Evolutionary conservation across 2,888 invertebrate genomes (phyloP), one percentile per base, ranked within the genome.

Genomic region (Sabatieria punctata): DNA sequence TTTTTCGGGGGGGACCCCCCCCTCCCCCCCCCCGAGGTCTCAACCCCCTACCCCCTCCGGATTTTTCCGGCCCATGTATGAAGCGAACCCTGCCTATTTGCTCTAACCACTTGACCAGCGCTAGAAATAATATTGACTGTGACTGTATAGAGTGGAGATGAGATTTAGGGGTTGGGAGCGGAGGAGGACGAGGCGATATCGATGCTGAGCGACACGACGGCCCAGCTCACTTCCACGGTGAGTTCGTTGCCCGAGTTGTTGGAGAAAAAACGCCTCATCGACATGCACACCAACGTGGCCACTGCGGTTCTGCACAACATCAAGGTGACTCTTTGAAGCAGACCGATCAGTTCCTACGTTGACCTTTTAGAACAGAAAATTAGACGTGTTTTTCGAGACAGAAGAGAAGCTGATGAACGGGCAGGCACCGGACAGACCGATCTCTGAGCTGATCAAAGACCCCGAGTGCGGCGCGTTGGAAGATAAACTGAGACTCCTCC

Each of bases 261-360:
- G 68, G 95, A 95, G 68, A 89, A 85, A 73, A 97, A 99, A 67
- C 75, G 91, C 35, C 75, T 95, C 15, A 89, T 99, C 57, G 97
- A 97, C 64, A 86, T 93, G 84, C 97, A 99, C 66, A 97, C 91
- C 23, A 93, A 89, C 54, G 82, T 97, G 52, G 97, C 97, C 2
- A 97, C 95, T 30, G 68, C 72, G 19, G 60, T 75, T 19, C 60
- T 74, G 11, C 71, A 73, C 36, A 66, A 69, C 43, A 74, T 74
- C 41, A 74, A 69, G 78, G 80, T 77, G 65, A 15, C 8, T 30
- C 30, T 30, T 30, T 30, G 15, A 15, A 30, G 30, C 15, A 30
- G 8, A 8, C 8, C 30, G 15, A 30, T 11, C 30, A 15, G 30
- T 30, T 11, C 30, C 30, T 30, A 11, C 8, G 30, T 30, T n/a